Evolutionary conservation across 1,140 invertebrate species (phyloP).

Genomic region (Penaeus vannamei): DNA sequence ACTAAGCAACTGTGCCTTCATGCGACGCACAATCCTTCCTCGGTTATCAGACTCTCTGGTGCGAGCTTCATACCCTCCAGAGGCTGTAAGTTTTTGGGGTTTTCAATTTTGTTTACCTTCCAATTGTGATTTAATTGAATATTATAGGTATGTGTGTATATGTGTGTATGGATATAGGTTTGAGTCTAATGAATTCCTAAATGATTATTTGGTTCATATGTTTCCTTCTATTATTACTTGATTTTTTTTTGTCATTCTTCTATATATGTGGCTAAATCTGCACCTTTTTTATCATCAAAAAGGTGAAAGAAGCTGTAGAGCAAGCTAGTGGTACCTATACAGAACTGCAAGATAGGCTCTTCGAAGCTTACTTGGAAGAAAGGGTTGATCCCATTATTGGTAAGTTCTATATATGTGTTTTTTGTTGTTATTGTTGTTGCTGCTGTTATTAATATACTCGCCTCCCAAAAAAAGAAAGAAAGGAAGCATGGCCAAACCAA

Average conservation of each 20-base stretch:
- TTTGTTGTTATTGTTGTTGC: too few relatives aligned
- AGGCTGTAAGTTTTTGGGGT: slow-evolving; percentile 42
- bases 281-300: not conserved
- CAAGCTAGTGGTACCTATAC: slow-evolving; percentile 58
- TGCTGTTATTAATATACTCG: too few relatives aligned
- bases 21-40: slow-evolving; percentile 81
- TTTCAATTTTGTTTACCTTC: not conserved
- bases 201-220: not conserved
- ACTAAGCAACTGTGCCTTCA: slow-evolving; percentile 91
- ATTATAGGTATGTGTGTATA: not conserved
- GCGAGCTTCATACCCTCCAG: slow-evolving; percentile 80
- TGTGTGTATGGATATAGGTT: not conserved
- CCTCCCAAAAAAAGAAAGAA: too few relatives aligned
- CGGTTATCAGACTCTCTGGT: slow-evolving; percentile 78
- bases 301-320: slow-evolving; percentile 65
- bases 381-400: slow-evolving; percentile 85
- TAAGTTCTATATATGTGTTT: not conserved
- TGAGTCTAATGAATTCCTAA: not conserved
- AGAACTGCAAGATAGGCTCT: slow-evolving; percentile 72
- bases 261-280: not conserved
- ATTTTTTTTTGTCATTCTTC: not conserved
- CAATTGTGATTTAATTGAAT: not conserved
- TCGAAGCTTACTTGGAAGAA: slow-evolving; percentile 85
- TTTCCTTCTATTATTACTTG: not conserved
- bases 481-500: too few relatives aligned